Evolutionary conservation across 2,113 vertebrate genomes (phyloP).

Genomic region (Collichthys lucidus): DNA sequence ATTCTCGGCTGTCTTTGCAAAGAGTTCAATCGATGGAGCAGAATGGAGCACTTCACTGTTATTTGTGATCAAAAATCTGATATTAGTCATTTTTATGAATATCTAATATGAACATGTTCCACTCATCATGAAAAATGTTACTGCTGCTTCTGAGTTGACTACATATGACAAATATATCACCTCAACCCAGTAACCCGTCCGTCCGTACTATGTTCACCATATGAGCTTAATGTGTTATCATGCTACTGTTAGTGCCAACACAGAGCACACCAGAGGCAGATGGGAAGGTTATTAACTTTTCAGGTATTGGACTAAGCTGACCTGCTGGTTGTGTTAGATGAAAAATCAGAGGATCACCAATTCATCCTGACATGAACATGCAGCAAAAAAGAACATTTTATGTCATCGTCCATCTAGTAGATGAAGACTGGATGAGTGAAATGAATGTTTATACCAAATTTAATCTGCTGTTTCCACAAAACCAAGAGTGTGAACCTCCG

Average conservation of each 20-base stretch:
- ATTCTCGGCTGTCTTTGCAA: neutral
- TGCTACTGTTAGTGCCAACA: neutral
- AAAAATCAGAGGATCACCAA: neutral
- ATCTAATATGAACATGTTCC: neutral
- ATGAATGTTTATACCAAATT: neutral
- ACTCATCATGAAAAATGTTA: neutral
- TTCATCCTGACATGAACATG: neutral
- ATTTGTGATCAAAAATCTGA: neutral
- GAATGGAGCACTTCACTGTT: neutral
- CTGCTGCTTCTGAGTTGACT: neutral
- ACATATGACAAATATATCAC: slow-evolving; percentile 1
- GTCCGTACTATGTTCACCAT: neutral
- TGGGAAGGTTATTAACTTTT: neutral
- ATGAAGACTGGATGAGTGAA: neutral
- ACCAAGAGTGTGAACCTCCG: neutral
- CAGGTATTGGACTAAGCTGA: neutral
- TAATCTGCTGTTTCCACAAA: no score
- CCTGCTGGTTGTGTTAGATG: neutral
- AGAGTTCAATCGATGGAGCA: neutral
- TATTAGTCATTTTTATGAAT: neutral
- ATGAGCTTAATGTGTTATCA: neutral
- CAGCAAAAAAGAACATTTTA: neutral
- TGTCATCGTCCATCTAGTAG: neutral
- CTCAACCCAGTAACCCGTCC: slow-evolving; percentile 12
- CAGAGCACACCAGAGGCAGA: neutral